phyloP scores from a whole-genome alignment of 2,888 invertebrate genomes.

The Campopleginae sp. region DNA sequence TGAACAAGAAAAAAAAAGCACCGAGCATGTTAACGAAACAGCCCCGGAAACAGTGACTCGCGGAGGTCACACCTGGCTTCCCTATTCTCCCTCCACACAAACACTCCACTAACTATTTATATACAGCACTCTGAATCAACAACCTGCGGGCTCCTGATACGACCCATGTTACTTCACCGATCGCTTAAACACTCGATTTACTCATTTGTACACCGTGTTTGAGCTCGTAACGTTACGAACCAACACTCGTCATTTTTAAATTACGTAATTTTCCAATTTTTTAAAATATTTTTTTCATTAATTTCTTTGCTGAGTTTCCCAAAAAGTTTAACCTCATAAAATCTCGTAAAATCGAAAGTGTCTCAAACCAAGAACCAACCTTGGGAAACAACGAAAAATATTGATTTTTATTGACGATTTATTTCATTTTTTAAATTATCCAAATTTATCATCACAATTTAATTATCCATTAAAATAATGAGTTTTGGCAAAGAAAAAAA shows the following conservation, averaged over 20 bases:
- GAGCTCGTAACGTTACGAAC: not conserved
- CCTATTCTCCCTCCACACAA: constrained; percentile 37
- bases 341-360: too few species aligned
- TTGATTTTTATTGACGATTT: too few species aligned
- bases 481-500: too few species aligned
- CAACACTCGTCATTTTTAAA: not conserved
- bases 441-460: too few species aligned
- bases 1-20: constrained; percentile 30
- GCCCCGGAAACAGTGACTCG: constrained; percentile 71
- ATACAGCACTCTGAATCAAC: constrained; percentile 64
- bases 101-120: constrained; percentile 70
- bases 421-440: too few species aligned
- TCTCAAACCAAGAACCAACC: too few species aligned
- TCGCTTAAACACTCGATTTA: constrained; percentile 27
- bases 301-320: too few species aligned
- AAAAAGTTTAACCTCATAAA: too few species aligned
- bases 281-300: not conserved
- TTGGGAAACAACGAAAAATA: too few species aligned
- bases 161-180: not conserved
- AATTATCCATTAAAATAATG: too few species aligned
- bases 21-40: constrained; percentile 38
- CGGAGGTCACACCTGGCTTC: constrained; percentile 77
- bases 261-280: not conserved
- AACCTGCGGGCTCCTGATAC: constrained; percentile 60
- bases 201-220: constrained; percentile 4